Base-by-base conservation (phyloP, 1,140 invertebrate species). In the Apocrypta bakeri region DNA sequence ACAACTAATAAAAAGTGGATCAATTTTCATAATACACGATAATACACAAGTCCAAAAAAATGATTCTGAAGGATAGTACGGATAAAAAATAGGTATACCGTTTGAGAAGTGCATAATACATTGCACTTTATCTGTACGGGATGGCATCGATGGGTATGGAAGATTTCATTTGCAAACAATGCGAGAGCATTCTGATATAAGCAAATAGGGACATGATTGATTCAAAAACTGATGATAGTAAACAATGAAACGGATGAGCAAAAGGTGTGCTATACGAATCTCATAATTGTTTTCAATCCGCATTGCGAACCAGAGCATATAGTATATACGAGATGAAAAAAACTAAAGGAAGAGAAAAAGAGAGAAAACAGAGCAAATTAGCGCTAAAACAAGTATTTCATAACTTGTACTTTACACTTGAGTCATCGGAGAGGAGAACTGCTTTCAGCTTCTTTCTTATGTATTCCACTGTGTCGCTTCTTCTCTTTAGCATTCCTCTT, bases 401-500 rank as follows among this genome's bases (percentile, higher is more conserved):
- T 56, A 56, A 21, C 48, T 56, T 21, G 17, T 56, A 56, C 48
- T 56, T 56, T 56, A 56, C 17, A 21, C 17, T 56, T 56, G 17
- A 56, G 48, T 56, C 48, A 56, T n/a, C 48, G 17, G 2, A 21
- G 48, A 56, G 21, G 48, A 56, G 48, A 56, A 17, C 3, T 0
- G 48, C 21, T 56, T 56, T 56, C 48, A n/a, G 48, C 8, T n/a
- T 56, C 48, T 56, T n/a, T 56, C 21, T 17, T n/a, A 17, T 56
- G 21, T 56, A 56, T 56, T 56, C 17, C 48, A 7, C 48, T n/a
- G 48, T 21, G 17, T 17, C 7, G 17, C 14, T 4, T 56, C 63
- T 66, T 71, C 29, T 71, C 68, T 71, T 71, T 71, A 29, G 9
- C 21, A 12, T 71, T 21, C 37, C 27, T 71, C 68, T 71, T 17